Conservation (phyloP, 1,140 invertebrate genomes). For the Vanessa tameamea region DNA sequence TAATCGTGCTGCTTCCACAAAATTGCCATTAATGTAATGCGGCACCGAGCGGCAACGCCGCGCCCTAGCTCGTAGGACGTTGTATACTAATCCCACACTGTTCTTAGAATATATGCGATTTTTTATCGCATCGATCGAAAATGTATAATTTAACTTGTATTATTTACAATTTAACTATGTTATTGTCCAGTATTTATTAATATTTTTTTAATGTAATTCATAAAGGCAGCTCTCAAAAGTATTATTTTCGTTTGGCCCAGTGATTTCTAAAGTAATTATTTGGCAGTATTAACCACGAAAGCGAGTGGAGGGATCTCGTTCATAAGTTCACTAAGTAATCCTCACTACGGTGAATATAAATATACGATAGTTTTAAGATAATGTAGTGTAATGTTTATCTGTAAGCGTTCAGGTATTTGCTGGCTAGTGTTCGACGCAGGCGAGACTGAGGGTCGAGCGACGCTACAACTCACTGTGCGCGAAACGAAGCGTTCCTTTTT, state of each 20-base stretch:
- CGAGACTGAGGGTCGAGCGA: slow-evolving; percentile 24
- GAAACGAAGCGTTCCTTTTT: background rate
- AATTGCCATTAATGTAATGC: slow-evolving; percentile 69
- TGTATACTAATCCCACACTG: slow-evolving; percentile 54
- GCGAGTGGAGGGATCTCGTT: slow-evolving; percentile 68
- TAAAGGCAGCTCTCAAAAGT: slow-evolving; percentile 43
- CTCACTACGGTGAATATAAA: slow-evolving; percentile 72
- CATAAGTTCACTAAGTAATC: slow-evolving; percentile 62
- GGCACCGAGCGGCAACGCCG: slow-evolving; percentile 31
- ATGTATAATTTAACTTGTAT: slow-evolving; percentile 20
- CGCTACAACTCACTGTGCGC: background rate
- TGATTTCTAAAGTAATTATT: slow-evolving; percentile 61
- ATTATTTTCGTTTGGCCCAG: slow-evolving; percentile 50
- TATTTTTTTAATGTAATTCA: slow-evolving; percentile 26
- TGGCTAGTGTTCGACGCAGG: slow-evolving; percentile 50
- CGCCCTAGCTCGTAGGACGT: slow-evolving; percentile 62
- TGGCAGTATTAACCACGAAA: slow-evolving; percentile 69
- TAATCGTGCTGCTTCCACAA: slow-evolving; percentile 64
- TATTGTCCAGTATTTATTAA: slow-evolving; percentile 63
- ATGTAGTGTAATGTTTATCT: slow-evolving; percentile 59
- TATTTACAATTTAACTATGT: slow-evolving; percentile 20
- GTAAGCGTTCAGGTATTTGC: slow-evolving; percentile 72
- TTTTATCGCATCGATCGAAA: slow-evolving; percentile 24
- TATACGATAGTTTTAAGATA: slow-evolving; percentile 73
- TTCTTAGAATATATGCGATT: slow-evolving; percentile 36